Evolutionary conservation across 2,888 invertebrate genomes (phyloP).

Genomic region (Phortica magna): DNA sequence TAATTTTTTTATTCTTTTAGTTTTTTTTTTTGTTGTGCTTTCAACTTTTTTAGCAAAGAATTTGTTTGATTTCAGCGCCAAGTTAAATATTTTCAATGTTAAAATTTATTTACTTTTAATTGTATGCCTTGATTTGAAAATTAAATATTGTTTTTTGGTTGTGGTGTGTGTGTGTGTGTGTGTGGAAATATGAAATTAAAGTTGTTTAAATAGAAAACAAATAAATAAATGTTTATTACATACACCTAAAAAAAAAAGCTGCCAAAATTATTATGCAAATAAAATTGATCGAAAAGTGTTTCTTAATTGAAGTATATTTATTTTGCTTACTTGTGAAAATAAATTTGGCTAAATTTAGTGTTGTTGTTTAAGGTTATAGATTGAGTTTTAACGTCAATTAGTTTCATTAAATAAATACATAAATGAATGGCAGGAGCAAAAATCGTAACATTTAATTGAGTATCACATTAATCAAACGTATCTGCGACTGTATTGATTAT

Average conservation of each 20-base stretch:
- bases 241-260: slow-evolving; percentile 7
- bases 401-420: too few relatives aligned
- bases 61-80: slow-evolving; percentile 74
- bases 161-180: background rate
- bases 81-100: slow-evolving; percentile 66
- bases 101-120: slow-evolving; percentile 55
- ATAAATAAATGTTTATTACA: slow-evolving; percentile 17
- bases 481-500: too few relatives aligned
- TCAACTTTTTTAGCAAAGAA: slow-evolving; percentile 6
- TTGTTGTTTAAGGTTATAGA: too few relatives aligned
- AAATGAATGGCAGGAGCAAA: too few relatives aligned
- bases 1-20: slow-evolving; percentile 45
- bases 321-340: slow-evolving; percentile 2
- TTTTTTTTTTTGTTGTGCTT: slow-evolving; percentile 47
- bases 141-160: background rate
- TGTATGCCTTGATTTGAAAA: slow-evolving; percentile 14
- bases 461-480: too few relatives aligned
- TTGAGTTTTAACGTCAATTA: too few relatives aligned
- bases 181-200: slow-evolving; percentile 12
- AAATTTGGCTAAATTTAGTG: background rate
- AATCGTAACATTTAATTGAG: too few relatives aligned
- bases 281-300: background rate
- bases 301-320: slow-evolving; percentile 14
- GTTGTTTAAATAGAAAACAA: slow-evolving; percentile 20
- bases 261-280: slow-evolving; percentile 18